phyloP scores from a whole-genome alignment of 2,888 invertebrate species.

The Papilio elwesi region DNA sequence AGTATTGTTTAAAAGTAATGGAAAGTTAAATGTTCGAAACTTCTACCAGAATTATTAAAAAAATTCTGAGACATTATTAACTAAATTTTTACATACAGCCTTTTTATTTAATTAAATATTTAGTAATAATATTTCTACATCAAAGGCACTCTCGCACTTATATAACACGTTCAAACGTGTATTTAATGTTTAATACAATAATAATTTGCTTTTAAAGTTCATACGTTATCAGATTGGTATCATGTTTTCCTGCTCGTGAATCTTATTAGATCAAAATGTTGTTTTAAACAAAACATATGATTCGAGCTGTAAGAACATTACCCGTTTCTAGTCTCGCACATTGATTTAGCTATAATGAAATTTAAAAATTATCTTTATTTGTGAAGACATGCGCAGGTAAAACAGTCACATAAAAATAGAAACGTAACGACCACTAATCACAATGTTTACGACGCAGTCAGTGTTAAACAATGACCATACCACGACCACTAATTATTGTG shows the following conservation, averaged over 20 bases:
- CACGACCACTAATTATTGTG: constrained; percentile 3
- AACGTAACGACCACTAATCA: not conserved
- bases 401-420: not conserved
- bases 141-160: too few relatives aligned
- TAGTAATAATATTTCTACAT: too few relatives aligned
- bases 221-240: not conserved
- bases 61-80: too few relatives aligned
- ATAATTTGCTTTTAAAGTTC: not conserved
- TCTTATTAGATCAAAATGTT: not conserved
- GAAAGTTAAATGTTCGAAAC: too few relatives aligned
- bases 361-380: not conserved
- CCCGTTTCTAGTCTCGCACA: not conserved
- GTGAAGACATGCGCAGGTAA: not conserved
- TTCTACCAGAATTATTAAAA: too few relatives aligned
- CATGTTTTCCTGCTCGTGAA: not conserved
- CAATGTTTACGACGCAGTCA: not conserved
- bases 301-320: not conserved
- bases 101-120: too few relatives aligned
- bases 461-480: not conserved
- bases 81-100: too few relatives aligned
- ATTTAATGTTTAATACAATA: too few relatives aligned
- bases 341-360: not conserved
- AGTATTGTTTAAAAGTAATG: too few relatives aligned
- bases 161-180: too few relatives aligned
- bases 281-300: not conserved